Evolutionary conservation across 2,113 vertebrate species (phyloP), one percentile per base, ranked within the genome.

Genomic region (Aleadryas rufinucha): DNA sequence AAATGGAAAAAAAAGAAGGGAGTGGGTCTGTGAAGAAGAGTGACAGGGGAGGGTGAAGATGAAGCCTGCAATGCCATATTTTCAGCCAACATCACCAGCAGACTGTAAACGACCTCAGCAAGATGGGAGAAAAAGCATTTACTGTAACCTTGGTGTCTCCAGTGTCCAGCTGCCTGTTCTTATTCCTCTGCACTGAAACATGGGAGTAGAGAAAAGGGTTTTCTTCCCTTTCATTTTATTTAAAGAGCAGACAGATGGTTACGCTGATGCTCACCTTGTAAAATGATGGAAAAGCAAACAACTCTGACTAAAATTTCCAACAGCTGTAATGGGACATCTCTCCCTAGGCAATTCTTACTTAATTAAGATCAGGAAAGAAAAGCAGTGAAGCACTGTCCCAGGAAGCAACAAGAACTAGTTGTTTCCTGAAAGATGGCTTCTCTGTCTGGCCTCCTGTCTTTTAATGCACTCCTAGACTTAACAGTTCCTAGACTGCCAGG

Each of bases 191-290:
- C 94, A 81, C 6, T 44, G 35, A 88, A 85, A 91, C 69, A 83
- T 3, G 41, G 76, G 57, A 83, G 19, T 20, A 27, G 18, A 94
- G 82, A 96, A 87, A 21, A 75, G 6, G 14, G 24, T 75, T 92
- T 89, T 89, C 41, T 66, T 76, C 28, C 65, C 75, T 95, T 93
- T 87, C 75, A 69, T 94, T 95, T 97, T 96, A 96, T 94, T 98
- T 97, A 96, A 97, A 92, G 86, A 96, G 66, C 54, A 96, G 91
- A 89, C 97, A 98, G 98, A 96, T 97, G 96, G 94, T 76, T 93
- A 88, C 2, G 1, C 75, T 96, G 94, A 78, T 97, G 89, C 93
- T 96, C 96, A 94, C 84, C 86, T 95, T 96, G 78, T 95, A 95
- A 97, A 98, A 96, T 37, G 61, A 97, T 60, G 54, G 74, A 47